Percentiles rank a stretch among this genome's conserved stretches.
phyloP scores from a whole-genome alignment of 2,113 vertebrate genomes.

The Odobenus rosmarus region DNA sequence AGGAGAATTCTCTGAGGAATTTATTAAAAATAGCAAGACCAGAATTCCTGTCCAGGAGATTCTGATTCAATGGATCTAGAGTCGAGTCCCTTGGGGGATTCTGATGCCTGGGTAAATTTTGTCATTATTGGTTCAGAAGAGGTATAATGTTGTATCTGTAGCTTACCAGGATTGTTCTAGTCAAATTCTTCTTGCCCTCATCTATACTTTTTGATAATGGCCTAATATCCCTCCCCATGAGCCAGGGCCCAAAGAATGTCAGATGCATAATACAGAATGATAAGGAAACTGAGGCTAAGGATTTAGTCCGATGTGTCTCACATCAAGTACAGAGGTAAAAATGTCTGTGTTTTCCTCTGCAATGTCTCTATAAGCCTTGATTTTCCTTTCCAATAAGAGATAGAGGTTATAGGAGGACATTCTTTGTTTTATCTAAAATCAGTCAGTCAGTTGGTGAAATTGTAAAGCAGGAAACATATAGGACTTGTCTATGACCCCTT shows the following conservation, averaged over 20 bases:
- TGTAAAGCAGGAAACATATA: background rate
- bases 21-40: background rate
- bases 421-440: background rate
- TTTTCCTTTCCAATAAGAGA: background rate
- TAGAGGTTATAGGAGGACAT: accelerated
- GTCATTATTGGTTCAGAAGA: background rate
- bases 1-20: background rate
- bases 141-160: background rate
- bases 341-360: no score
- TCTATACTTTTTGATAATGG: no score
- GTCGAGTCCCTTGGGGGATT: background rate
- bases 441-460: background rate
- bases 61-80: background rate
- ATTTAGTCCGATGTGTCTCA: background rate
- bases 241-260: background rate
- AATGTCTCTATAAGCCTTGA: background rate
- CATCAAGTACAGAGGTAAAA: background rate
- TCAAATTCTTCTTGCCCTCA: background rate
- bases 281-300: background rate
- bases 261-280: background rate
- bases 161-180: background rate
- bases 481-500: background rate
- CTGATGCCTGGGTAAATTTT: background rate
- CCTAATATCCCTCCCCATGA: background rate
- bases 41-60: background rate